Base-by-base conservation (phyloP, 2,113 vertebrate genomes). In the Ptilonorhynchus violaceus region DNA sequence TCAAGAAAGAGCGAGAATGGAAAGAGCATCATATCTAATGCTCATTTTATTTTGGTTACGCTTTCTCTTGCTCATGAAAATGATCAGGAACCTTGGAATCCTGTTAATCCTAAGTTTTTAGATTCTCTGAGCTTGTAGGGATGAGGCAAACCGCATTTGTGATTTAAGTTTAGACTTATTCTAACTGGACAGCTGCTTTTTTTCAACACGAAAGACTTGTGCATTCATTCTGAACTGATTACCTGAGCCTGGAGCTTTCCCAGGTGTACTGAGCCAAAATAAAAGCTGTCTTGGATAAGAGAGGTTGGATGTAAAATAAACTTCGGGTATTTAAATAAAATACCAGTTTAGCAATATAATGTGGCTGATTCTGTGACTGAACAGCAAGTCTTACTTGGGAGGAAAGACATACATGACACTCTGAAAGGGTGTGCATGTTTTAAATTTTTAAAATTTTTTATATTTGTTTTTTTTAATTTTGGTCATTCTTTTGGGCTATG, bases 291-390 rank as follows among this genome's bases (percentile, higher is more conserved):
- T 59, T 62, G 67, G 39, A 13, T 83, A 53, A 58, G 59, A 69
- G 39, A 93, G 56, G 18, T 16, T 68, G 62, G 70, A 81, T 80
- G 56, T 74, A 59, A 76, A 93, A 76, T 46, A 58, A 83, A 69
- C 25, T 85, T 47, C 10, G 60, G 44, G 5, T 69, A 60, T 52
- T 75, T 68, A 37, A 88, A 47, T 79, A 27, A 94, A 94, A 41
- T 79, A 62, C 16, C 35, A 39, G 74, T 47, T 70, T 85, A 64
- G n/a, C 64, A 82, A 59, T 47, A 37, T n/a, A 93, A 50, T 0
- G 35, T 75, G 37, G 28, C 56, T 69, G 62, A 52, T 63, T 78
- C 52, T 56, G 47, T 85, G 37, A 28, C 41, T 64, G 66, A 83
- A 49, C 20, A 50, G 62, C 86, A 56, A 66, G 42, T 20, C 37